Evolutionary conservation across 2,888 invertebrate genomes (phyloP).

Genomic region (Anagyrus pseudococci): DNA sequence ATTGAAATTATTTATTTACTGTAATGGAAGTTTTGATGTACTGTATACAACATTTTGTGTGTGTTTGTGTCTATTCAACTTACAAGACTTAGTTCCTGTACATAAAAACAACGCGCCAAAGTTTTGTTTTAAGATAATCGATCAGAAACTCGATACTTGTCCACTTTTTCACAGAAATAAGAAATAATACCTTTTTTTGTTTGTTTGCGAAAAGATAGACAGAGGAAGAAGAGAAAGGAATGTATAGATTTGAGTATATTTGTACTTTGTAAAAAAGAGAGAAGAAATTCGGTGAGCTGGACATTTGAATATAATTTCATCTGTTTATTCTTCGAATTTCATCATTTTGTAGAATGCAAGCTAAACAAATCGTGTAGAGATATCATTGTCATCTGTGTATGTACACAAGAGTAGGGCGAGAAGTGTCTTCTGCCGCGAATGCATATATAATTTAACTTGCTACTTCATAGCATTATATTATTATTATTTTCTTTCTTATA

Average conservation of each 20-base stretch:
- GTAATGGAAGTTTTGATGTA: too few species aligned
- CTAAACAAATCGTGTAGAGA: slow-evolving; percentile 28
- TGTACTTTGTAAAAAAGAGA: slow-evolving; percentile 9
- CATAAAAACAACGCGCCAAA: too few species aligned
- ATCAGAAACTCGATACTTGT: not conserved
- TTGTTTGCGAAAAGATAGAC: slow-evolving; percentile 11
- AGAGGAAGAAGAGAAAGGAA: slow-evolving; percentile 13
- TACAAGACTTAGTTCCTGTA: too few species aligned
- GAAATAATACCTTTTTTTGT: too few species aligned
- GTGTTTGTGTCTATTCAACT: too few species aligned
- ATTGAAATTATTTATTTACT: too few species aligned
- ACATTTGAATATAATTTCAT: not conserved
- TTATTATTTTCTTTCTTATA: slow-evolving; percentile 6
- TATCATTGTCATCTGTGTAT: slow-evolving; percentile 34
- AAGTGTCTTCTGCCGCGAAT: slow-evolving; percentile 39
- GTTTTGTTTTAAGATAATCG: too few species aligned
- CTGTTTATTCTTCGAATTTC: not conserved
- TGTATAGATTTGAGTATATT: not conserved
- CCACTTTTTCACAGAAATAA: not conserved
- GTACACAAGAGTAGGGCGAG: slow-evolving; percentile 38
- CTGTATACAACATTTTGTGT: too few species aligned
- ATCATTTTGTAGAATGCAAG: slow-evolving; percentile 25
- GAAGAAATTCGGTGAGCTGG: slow-evolving; percentile 29
- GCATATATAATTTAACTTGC: slow-evolving; percentile 18
- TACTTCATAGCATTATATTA: not conserved